Evolutionary conservation across 2,888 invertebrate species (phyloP).

Genomic region (Chydorus sphaericus): DNA sequence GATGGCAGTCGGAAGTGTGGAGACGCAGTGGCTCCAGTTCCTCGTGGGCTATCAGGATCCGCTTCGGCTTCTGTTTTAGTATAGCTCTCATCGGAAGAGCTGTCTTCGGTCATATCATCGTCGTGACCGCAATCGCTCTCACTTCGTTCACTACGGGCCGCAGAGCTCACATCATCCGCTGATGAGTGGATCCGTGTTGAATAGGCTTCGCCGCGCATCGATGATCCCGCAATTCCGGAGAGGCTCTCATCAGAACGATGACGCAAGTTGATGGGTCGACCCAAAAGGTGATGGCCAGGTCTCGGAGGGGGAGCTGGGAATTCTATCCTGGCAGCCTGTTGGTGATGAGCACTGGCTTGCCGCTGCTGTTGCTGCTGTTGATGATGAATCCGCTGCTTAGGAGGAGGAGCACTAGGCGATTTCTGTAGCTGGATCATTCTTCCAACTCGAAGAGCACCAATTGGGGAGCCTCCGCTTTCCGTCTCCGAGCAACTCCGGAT

Average conservation of each 20-base stretch:
- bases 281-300: conserved; percentile 17
- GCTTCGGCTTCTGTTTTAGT: conserved; percentile 27
- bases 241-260: conserved; percentile 53
- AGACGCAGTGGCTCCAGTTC: too few relatives aligned
- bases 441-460: too few relatives aligned
- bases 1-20: conserved; percentile 6
- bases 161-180: conserved; percentile 65
- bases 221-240: conserved; percentile 31
- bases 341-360: not conserved
- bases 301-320: conserved; percentile 17
- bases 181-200: conserved; percentile 43
- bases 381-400: too few relatives aligned
- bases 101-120: conserved; percentile 68
- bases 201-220: conserved; percentile 16
- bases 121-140: too few relatives aligned
- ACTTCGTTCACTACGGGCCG: conserved; percentile 45
- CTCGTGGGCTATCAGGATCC: conserved; percentile 1
- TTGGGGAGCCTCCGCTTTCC: conserved; percentile 8
- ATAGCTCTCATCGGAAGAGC: conserved; percentile 72
- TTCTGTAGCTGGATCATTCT: conserved; percentile 7
- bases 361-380: too few relatives aligned
- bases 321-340: too few relatives aligned
- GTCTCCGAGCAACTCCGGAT: conserved; percentile 14
- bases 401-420: conserved; percentile 8
- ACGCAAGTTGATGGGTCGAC: conserved; percentile 31